phyloP scores from a whole-genome alignment of 2,113 vertebrate species.

The Chloroceryle aenea region DNA sequence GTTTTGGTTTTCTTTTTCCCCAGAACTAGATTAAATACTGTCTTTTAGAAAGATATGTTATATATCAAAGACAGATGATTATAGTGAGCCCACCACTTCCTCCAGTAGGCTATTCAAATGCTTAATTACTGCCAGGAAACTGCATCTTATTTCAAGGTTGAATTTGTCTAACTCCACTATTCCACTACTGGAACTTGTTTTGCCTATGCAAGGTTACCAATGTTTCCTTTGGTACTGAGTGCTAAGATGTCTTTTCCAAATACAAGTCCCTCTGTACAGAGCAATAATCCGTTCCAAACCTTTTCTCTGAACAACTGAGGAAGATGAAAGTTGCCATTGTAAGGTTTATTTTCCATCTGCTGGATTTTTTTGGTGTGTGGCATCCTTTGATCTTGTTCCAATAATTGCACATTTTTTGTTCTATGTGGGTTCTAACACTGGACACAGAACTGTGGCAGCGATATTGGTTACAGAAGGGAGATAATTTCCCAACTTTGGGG shows the following conservation, averaged over 20 bases:
- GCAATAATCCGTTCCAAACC: neutral
- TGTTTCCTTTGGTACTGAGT: neutral
- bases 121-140: conserved; percentile 9
- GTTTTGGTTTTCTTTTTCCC: neutral
- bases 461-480: neutral
- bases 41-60: conserved; percentile 1
- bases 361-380: neutral
- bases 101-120: neutral
- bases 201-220: neutral
- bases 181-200: neutral
- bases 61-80: conserved; percentile 18
- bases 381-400: neutral
- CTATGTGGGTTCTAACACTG: neutral
- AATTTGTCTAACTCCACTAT: neutral
- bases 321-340: neutral
- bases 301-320: neutral
- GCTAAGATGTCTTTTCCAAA: neutral
- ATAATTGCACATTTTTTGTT: neutral
- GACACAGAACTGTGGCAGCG: neutral
- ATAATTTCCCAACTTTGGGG: neutral
- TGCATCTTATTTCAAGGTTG: neutral
- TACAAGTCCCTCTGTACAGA: neutral
- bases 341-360: neutral
- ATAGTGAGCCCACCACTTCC: neutral
- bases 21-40: neutral